Percentiles rank a stretch among this genome's conserved stretches.
phyloP scores from a whole-genome alignment of 2,797 vertebrate species.

The Psittacula derbiana region DNA sequence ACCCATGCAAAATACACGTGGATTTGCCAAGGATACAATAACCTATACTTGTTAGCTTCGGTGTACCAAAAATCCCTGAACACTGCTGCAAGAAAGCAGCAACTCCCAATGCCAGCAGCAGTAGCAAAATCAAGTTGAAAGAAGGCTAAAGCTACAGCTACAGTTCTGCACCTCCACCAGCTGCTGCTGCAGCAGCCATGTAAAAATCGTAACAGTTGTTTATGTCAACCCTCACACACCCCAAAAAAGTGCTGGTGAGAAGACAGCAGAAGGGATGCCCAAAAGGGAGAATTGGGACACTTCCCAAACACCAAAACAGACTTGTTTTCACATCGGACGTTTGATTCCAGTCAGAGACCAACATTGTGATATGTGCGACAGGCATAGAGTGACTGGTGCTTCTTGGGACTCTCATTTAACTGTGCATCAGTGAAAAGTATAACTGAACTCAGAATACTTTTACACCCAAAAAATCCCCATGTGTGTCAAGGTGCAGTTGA shows the following conservation, averaged over 20 bases:
- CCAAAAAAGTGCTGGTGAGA: not conserved
- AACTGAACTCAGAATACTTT: not conserved
- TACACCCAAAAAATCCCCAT: not conserved
- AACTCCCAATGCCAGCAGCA: not conserved
- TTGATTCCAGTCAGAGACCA: not conserved
- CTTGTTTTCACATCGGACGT: not conserved
- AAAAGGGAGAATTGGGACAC: not conserved
- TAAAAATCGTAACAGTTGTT: not conserved
- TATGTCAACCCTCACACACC: not conserved
- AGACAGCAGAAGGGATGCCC: not conserved
- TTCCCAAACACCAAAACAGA: too few relatives aligned
- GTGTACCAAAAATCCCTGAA: not conserved
- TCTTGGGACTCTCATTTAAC: not conserved
- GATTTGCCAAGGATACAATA: not conserved
- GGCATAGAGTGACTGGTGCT: not conserved
- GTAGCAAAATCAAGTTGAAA: not conserved
- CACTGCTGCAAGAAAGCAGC: not conserved
- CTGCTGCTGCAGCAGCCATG: not conserved
- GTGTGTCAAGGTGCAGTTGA: not conserved
- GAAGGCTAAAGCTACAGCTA: not conserved
- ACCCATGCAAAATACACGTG: not conserved
- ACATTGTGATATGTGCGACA: accelerated
- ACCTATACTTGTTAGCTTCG: not conserved
- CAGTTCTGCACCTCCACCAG: not conserved
- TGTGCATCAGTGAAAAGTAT: not conserved